These are phyloP conservation scores for Danaus melanippus DNA, from an alignment of 1,140 invertebrate species.

Conservation along the genomic window DNA sequence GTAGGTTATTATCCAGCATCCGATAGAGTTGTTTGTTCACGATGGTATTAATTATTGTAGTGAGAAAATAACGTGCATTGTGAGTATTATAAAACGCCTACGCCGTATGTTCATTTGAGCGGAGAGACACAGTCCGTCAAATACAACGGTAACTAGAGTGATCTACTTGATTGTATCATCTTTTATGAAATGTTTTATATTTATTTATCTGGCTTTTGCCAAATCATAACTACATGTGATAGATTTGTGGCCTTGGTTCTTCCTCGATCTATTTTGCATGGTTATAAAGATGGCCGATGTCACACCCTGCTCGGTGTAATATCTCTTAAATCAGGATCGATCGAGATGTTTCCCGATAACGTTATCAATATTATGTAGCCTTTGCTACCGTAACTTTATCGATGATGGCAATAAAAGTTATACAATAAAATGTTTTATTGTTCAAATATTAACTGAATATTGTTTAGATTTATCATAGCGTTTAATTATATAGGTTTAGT, in stretches of 20 bases:
- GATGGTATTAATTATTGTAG: slow-evolving; percentile 54
- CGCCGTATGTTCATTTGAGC: slow-evolving; percentile 63
- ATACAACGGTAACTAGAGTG: slow-evolving; percentile 60
- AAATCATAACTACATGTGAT: slow-evolving; percentile 61
- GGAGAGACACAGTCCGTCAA: slow-evolving; percentile 56
- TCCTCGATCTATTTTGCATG: slow-evolving; percentile 56
- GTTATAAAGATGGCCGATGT: slow-evolving; percentile 60
- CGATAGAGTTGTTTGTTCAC: slow-evolving; percentile 46
- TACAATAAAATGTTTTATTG: slow-evolving; percentile 60
- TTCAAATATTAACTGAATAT: slow-evolving; percentile 59
- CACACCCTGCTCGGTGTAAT: slow-evolving; percentile 43
- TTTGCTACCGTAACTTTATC: slow-evolving; percentile 39
- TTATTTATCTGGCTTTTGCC: slow-evolving; percentile 65
- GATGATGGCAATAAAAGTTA: slow-evolving; percentile 67
- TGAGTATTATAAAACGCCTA: slow-evolving; percentile 43
- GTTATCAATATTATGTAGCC: slow-evolving; percentile 29
- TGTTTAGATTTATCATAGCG: slow-evolving; percentile 43
- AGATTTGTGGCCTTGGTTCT: slow-evolving; percentile 57
- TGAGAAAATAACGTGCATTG: slow-evolving; percentile 52
- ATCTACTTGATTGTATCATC: slow-evolving; percentile 50
- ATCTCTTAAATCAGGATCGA: slow-evolving; percentile 38
- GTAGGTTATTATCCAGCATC: slow-evolving; percentile 30
- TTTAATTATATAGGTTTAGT: slow-evolving; percentile 45
- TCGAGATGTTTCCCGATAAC: slow-evolving; percentile 44
- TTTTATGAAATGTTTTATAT: slow-evolving; percentile 34